Percentiles rank a stretch among this genome's conserved stretches.
Conservation (phyloP, 2,113 vertebrate genomes). For the Hippocampus guttulatus region DNA sequence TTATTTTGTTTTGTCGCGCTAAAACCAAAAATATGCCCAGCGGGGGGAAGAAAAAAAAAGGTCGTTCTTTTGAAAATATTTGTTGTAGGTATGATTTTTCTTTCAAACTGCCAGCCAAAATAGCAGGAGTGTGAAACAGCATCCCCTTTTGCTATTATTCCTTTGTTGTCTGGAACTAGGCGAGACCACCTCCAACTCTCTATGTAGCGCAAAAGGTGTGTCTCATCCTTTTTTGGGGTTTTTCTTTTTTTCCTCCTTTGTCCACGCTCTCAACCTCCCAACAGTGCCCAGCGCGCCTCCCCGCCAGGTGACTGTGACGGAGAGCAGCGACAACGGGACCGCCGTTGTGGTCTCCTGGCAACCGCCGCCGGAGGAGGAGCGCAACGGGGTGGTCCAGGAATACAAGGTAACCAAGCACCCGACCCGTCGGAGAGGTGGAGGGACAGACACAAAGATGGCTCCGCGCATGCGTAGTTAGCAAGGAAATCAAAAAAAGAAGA, state of each 20-base stretch:
- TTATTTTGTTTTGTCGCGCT: too few relatives aligned
- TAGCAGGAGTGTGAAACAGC: neutral
- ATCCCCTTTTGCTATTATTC: conserved; percentile 23
- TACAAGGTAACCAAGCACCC: conserved; percentile 82
- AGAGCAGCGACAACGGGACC: conserved; percentile 91
- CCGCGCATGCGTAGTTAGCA: conserved; percentile 16
- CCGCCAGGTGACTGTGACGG: conserved; percentile 85
- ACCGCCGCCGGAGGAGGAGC: conserved; percentile 89
- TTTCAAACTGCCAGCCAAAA: neutral
- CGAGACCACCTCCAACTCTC: neutral
- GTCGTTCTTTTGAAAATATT: neutral
- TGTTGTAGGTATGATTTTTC: too few relatives aligned
- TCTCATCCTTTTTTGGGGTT: conserved; percentile 21
- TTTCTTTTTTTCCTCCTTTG: conserved; percentile 29
- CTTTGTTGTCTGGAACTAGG: conserved; percentile 39
- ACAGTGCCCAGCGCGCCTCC: conserved; percentile 93
- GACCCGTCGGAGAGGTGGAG: conserved; percentile 12
- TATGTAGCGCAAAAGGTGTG: conserved; percentile 38
- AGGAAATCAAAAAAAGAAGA: neutral
- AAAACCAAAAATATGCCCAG: too few relatives aligned
- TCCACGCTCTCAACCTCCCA: conserved; percentile 20
- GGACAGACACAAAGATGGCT: conserved; percentile 30
- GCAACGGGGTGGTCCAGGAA: conserved; percentile 93
- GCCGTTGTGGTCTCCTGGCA: conserved; percentile 92
- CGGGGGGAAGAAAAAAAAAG: too few relatives aligned